Percentiles rank a stretch among this genome's conserved stretches.
These are phyloP conservation scores for Turnix velox DNA, from an alignment of 2,113 vertebrate genomes.

Conservation along the genomic window DNA sequence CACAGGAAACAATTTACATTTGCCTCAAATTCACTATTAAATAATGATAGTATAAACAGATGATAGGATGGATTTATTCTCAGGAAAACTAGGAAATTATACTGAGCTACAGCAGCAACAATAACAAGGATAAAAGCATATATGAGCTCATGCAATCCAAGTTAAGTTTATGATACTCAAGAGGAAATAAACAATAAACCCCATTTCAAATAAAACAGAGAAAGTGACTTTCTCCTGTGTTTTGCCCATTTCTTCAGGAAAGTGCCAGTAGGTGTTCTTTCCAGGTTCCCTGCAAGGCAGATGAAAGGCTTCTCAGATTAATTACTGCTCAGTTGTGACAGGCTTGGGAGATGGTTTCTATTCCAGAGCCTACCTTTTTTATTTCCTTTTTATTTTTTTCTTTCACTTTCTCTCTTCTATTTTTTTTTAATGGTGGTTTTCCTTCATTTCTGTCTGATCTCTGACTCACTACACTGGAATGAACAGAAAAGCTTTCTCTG, in stretches of 20 bases:
- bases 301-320: constrained; percentile 28
- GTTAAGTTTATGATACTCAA: background rate
- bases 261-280: background rate
- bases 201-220: background rate
- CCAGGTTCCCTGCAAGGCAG: constrained; percentile 8
- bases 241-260: constrained; percentile 10
- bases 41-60: background rate
- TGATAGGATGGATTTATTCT: background rate
- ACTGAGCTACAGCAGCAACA: background rate
- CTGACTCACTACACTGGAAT: constrained; percentile 52
- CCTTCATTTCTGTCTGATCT: constrained; percentile 32
- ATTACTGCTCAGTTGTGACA: constrained; percentile 39
- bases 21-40: background rate
- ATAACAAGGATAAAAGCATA: background rate
- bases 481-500: constrained; percentile 29
- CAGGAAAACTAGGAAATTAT: background rate
- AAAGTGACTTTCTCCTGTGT: background rate
- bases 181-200: constrained; percentile 1
- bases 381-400: background rate
- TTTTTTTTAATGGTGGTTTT: background rate
- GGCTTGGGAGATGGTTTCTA: background rate
- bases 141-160: background rate
- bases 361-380: background rate
- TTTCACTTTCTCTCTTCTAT: no score
- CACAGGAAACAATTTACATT: background rate